Base-by-base conservation (phyloP, 2,113 vertebrate species). In the Pleuronectes platessa region DNA sequence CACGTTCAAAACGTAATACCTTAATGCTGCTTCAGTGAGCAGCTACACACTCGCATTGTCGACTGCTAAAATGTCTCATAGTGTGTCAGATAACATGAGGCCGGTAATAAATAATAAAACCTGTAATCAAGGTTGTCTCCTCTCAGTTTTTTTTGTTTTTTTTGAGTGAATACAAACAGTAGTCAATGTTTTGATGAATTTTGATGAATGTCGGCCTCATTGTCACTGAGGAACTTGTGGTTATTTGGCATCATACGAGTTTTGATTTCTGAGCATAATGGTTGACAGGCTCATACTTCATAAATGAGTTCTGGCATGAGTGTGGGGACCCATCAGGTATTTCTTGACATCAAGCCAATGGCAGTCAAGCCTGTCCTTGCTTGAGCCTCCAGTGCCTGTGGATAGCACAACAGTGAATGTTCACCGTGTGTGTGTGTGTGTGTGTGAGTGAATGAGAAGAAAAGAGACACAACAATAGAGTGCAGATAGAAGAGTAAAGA, bases 351-450 rank as follows among this genome's bases (percentile, higher is more conserved):
- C 69, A 68, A 74, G 86, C 89, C 86, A 91, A 88, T 80, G 78
- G 65, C 74, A 91, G 86, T 90, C 90, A 92, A 85, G 86, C 89
- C 84, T 86, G 82, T 91, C 88, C 87, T 89, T 68, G 78, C 88
- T 89, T 77, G 71, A 88, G 86, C 89, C 91, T 89, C 63, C 68
- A 18, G 77, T 42, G 88, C 77, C 83, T 78, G 84, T 84, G 82
- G 82, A 83, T 87, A 86, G 56, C 61, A 62, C 68, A 85, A 76
- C 9, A 53, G 24, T 35, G 66, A 42, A 63, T 56, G 35, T 37
- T 37, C 35, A 10, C 35, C 9, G 71, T 56, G 42, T 58, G 68
- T 67, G 31, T 55, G 68, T 67, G 60, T 76, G 42, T 17, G 59
- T 31, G 37, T 27, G 81, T 61, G 51, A n/a, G n/a, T 6, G 15